Base-by-base conservation (phyloP, 2,113 vertebrate genomes). In the Silurus meridionalis region DNA sequence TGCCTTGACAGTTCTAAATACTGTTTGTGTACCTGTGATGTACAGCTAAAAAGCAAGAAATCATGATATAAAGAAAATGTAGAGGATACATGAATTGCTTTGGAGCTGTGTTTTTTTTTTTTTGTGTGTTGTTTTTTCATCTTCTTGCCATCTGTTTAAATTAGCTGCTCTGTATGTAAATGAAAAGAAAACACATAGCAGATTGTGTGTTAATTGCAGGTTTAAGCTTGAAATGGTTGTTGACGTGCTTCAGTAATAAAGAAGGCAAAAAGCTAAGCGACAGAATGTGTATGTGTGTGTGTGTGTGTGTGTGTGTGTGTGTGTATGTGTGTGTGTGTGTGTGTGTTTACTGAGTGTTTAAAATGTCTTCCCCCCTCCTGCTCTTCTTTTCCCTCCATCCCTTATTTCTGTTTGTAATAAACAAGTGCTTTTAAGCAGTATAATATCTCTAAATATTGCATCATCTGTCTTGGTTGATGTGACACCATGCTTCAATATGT, bases 121-220 rank as follows among this genome's bases (percentile, higher is more conserved):
- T 37, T 37, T 37, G 28, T 74, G 15, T 66, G 60, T 57, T 19
- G n/a, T 37, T 46, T 83, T n/a, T 53, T 21, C 17, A 15, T 37
- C 10, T 77, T 3, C 15, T 53, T 46, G 28, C 14, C 13, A 17
- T 50, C 37, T 85, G 11, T 85, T 50, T 55, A 78, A 79, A 85
- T 85, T 8, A 53, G 50, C 19, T 85, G 72, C 83, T 84, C 5
- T 25, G 9, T 79, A 67, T 85, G 74, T 66, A 85, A 79, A 85
- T 67, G 23, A 79, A 8, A 37, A 72, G 46, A 52, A 19, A 7
- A 19, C 50, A 14, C 11, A 64, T 4, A 67, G 37, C 60, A 55
- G 17, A 37, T 48, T 85, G 46, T 78, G 15, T 28, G 61, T 14
- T 66, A 82, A 83, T 83, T 71, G n/a, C 52, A 83, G 67, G 82